A percentile compares a stretch with the other conserved stretches of the same genome.
Conservation (phyloP, 2,113 vertebrate species). For the Cavia aperea region DNA sequence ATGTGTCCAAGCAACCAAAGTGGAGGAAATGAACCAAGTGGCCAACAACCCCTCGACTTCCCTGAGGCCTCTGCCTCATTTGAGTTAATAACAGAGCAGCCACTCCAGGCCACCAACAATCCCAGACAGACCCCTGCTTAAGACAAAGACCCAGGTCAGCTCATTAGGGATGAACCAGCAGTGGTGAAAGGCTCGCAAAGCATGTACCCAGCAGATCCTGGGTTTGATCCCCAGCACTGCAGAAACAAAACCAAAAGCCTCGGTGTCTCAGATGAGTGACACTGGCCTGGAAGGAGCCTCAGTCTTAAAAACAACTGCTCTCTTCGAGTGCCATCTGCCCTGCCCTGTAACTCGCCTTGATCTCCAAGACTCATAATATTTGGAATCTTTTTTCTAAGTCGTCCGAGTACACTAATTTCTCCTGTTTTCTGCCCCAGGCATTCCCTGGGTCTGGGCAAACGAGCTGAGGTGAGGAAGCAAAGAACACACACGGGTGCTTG, state of each 20-base stretch:
- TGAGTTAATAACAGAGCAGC: not conserved
- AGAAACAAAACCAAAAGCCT: not conserved
- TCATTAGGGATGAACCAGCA: not conserved
- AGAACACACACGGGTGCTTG: not conserved
- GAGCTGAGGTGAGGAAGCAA: not conserved
- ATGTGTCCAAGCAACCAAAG: not conserved
- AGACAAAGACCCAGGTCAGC: not conserved
- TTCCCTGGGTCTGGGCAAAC: not conserved
- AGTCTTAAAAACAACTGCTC: not conserved
- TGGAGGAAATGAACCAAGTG: rapidly evolving
- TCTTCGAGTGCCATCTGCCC: not conserved
- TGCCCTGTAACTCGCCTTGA: not conserved
- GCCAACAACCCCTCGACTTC: not conserved
- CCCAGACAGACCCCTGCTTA: not conserved
- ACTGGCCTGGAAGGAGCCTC: not conserved
- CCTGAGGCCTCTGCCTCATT: not conserved
- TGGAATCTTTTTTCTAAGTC: not conserved
- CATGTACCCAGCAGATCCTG: not conserved
- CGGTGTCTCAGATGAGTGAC: not conserved
- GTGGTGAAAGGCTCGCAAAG: too few species aligned
- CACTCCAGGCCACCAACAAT: not conserved
- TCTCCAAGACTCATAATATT: not conserved
- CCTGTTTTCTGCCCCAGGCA: not conserved
- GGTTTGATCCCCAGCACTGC: too few species aligned
- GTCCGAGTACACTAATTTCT: not conserved